Conservation (phyloP, 2,113 vertebrate genomes). For the Haplochromis burtoni region DNA sequence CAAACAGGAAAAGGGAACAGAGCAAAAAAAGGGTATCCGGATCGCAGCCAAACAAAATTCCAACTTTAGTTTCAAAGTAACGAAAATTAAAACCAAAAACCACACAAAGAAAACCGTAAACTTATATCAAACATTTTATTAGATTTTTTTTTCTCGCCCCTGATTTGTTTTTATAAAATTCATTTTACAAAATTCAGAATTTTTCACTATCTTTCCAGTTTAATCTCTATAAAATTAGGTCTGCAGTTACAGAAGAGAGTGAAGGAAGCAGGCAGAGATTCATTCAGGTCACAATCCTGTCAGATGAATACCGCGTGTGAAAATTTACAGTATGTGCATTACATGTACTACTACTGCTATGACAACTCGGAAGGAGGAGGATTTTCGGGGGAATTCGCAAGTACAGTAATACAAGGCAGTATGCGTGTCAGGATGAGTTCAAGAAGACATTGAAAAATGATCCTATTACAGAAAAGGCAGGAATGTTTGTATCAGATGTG, state of each 20-base stretch:
- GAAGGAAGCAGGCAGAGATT: slow-evolving; percentile 41
- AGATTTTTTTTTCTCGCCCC: neutral
- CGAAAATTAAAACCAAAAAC: neutral
- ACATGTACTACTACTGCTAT: slow-evolving; percentile 5
- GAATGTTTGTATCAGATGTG: slow-evolving; percentile 41
- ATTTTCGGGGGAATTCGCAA: neutral
- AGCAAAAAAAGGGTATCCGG: neutral
- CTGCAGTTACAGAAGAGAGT: slow-evolving; percentile 22
- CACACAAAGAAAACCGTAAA: neutral
- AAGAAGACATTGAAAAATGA: neutral
- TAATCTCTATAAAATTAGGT: slow-evolving; percentile 45
- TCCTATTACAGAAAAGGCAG: slow-evolving; percentile 25
- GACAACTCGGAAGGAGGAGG: neutral
- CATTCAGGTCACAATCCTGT: slow-evolving; percentile 1
- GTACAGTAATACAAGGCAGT: slow-evolving; percentile 34
- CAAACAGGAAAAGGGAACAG: neutral
- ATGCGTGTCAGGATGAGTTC: neutral
- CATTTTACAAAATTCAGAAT: slow-evolving; percentile 50
- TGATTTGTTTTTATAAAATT: slow-evolving; percentile 56
- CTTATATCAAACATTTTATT: slow-evolving; percentile 59
- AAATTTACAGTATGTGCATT: neutral
- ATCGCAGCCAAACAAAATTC: neutral
- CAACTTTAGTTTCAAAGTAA: neutral
- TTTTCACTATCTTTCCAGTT: slow-evolving; percentile 26
- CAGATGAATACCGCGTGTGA: slow-evolving; percentile 21